Evolutionary conservation across 2,888 invertebrate species (phyloP).

Genomic region (Metellina segmentata): DNA sequence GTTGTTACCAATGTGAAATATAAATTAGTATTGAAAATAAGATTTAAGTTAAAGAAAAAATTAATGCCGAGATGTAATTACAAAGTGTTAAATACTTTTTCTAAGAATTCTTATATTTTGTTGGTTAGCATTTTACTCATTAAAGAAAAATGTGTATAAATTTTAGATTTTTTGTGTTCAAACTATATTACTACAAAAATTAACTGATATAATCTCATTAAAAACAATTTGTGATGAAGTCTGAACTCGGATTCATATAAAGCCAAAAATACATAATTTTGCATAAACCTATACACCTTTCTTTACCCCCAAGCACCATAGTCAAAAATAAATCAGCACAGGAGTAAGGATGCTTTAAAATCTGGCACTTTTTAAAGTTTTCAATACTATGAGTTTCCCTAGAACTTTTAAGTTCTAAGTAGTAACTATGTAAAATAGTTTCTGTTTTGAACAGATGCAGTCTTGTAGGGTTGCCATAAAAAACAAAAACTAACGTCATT

Average conservation of each 20-base stretch:
- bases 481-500: not conserved
- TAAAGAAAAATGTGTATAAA: too few relatives aligned
- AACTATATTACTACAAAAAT: too few relatives aligned
- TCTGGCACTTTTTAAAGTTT: constrained; percentile 68
- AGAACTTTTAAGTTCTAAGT: constrained; percentile 24
- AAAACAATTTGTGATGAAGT: not conserved
- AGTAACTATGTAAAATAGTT: constrained; percentile 25
- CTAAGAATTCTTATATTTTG: too few relatives aligned
- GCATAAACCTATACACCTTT: not conserved
- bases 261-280: not conserved
- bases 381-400: constrained; percentile 55
- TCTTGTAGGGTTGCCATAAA: constrained; percentile 54
- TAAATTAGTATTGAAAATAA: too few relatives aligned
- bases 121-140: too few relatives aligned
- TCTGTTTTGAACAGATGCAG: constrained; percentile 13
- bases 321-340: constrained; percentile 65
- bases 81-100: too few relatives aligned
- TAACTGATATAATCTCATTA: too few relatives aligned
- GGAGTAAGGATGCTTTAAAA: constrained; percentile 74
- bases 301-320: constrained; percentile 8
- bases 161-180: too few relatives aligned
- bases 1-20: too few relatives aligned
- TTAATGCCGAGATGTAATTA: too few relatives aligned
- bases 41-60: too few relatives aligned
- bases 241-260: not conserved